Percentiles rank a stretch among this genome's conserved stretches.
Conservation (phyloP, 2,113 vertebrate species). For the Phrynocephalus versicolor region DNA sequence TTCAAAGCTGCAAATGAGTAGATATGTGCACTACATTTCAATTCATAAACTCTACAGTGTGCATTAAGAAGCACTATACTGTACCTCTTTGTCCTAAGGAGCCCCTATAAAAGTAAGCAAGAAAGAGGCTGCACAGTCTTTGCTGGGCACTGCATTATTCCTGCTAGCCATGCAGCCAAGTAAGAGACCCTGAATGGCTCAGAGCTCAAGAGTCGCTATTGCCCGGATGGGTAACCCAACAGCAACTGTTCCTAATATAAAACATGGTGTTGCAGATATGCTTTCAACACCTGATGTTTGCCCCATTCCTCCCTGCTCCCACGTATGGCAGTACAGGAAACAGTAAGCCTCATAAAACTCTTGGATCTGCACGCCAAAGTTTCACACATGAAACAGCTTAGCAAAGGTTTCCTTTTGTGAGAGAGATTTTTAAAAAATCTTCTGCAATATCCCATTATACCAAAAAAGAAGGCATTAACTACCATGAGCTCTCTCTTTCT, state of each 20-base stretch:
- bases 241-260: not conserved
- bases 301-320: conserved; percentile 34
- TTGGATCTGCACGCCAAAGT: conserved; percentile 29
- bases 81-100: not conserved
- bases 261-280: not conserved
- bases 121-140: too few species aligned
- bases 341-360: conserved; percentile 14
- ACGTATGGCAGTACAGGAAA: conserved; percentile 36
- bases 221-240: not conserved
- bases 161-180: not conserved
- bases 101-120: not conserved
- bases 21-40: not conserved
- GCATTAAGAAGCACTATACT: not conserved
- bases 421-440: conserved; percentile 24
- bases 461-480: conserved; percentile 25
- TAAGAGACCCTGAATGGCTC: not conserved
- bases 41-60: not conserved
- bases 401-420: conserved; percentile 5
- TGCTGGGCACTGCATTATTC: not conserved
- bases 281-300: too few species aligned
- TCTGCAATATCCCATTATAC: conserved; percentile 11
- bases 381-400: not conserved
- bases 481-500: conserved; percentile 5
- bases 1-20: not conserved
- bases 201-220: not conserved